Evolutionary conservation across 2,888 invertebrate species (phyloP), one percentile per base, ranked within the genome.

Genomic region (Plebejus anna): DNA sequence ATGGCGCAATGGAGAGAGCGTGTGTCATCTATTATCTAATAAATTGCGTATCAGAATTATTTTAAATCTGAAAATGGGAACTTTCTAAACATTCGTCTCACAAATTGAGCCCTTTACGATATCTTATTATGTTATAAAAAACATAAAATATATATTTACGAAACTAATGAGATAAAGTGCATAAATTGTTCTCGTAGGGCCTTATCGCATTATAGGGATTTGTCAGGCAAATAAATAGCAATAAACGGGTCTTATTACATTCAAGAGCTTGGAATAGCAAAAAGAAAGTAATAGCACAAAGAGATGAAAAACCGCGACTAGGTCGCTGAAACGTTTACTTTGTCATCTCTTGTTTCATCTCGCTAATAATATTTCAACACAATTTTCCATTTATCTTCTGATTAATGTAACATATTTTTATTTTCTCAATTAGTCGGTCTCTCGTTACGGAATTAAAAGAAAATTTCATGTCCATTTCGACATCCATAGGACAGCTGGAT

Each of bases 391-490:
- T 36, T 5, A n/a, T n/a, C 22, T 22, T 59, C 59, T 59, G 4
- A 72, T 79, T 82, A 80, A 82, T 55, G 47, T 47, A 47, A 47
- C 47, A 9, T 47, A 47, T 47, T 47, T 47, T 47, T 16, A 32
- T 32, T 32, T 32, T 32, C 2, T 2, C 32, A 32, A 32, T 32
- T 32, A 32, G 32, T 32, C 32, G 1, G 32, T 32, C 32, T 32
- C 32, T 32, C 32, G 32, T 32, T 32, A 32, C 32, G 32, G 32
- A 32, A 32, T 32, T 32, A 32, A 32, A 32, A 32, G 32, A 32
- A 32, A 32, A 32, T 32, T 32, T 32, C 32, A 32, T 32, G 32
- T 32, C 32, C 32, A 32, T 32, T 32, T 32, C 32, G 2, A 32
- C 32, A 32, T 32, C 32, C 32, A 32, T 32, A 32, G 32, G 32